Base-by-base conservation (phyloP, 2,797 vertebrate genomes). In the Petrocephalus sullivani region DNA sequence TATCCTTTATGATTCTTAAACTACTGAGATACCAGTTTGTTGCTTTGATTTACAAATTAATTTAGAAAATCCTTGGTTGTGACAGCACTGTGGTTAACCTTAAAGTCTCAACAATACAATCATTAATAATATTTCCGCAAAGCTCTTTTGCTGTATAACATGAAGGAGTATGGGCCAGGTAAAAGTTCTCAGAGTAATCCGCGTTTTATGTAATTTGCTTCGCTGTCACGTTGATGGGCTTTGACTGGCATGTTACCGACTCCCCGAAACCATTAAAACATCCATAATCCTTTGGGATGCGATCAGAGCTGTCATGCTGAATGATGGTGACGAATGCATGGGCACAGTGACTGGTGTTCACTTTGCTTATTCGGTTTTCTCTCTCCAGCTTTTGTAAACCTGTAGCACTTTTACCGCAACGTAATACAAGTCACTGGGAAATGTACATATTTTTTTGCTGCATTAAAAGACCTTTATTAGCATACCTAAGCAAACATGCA, bases 61-160 rank as follows among this genome's bases (percentile, higher is more conserved):
- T 92, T 92, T 92, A 90, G 92, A 93, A 93, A 93, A 91, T 90
- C 89, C 54, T 90, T 85, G 67, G 84, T 83, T 91, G 91, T 88
- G 94, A 89, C 92, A 93, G 93, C 92, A 93, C 92, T 91, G 91
- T 90, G 89, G 89, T 91, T 91, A 93, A 91, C 94, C 91, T 90
- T 92, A 91, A 89, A 91, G 64, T 90, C 92, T 92, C 90, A 91
- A 75, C 91, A 86, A 91, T 89, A 85, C 91, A 90, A 89, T 91
- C 91, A 90, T 89, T 91, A 92, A 91, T 60, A 88, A 56, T 88
- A 33, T 88, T 88, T 90, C 89, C 81, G 87, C 58, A 88, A 88
- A 89, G 88, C 71, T 89, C 84, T 87, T n/a, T 3, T 3, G 84
- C 88, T 90, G 86, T 67, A 81, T 90, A 90, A 90, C 91, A 92